Evolutionary conservation across 2,888 invertebrate species (phyloP).

Genomic region (Eilema griseolum): DNA sequence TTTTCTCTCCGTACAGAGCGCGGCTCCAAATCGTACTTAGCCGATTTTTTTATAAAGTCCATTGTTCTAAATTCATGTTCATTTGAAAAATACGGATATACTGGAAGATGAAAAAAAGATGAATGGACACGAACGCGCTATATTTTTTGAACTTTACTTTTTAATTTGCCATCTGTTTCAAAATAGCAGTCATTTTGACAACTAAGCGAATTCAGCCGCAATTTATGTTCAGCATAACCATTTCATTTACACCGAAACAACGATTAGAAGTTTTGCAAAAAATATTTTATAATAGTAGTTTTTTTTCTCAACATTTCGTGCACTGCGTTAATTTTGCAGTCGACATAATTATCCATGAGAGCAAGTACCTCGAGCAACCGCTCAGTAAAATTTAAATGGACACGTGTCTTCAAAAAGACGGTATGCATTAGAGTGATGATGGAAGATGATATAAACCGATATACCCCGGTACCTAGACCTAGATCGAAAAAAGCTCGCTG

Average conservation of each 20-base stretch:
- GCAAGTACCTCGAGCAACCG: not conserved
- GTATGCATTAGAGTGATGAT: not conserved
- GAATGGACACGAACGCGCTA: too few relatives aligned
- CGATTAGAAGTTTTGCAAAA: not conserved
- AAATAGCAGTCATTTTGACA: slow-evolving; percentile 1
- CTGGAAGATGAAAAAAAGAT: too few relatives aligned
- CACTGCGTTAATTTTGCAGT: slow-evolving; percentile 1
- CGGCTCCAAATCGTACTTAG: too few relatives aligned
- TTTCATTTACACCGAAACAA: slow-evolving; percentile 2
- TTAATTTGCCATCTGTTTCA: not conserved
- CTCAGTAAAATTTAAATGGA: not conserved
- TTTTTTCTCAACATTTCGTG: slow-evolving; percentile 3
- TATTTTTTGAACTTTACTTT: not conserved
- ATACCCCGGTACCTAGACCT: not conserved
- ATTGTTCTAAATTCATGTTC: not conserved
- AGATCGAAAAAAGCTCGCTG: too few relatives aligned
- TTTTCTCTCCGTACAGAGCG: not conserved
- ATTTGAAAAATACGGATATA: too few relatives aligned
- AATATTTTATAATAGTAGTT: not conserved
- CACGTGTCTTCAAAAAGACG: not conserved
- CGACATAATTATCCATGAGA: not conserved
- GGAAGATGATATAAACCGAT: not conserved
- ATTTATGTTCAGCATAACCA: slow-evolving; percentile 4
- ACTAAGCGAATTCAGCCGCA: not conserved
- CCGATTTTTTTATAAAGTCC: not conserved